Conservation (phyloP, 2,797 vertebrate species). For the Sebastes cheni region DNA sequence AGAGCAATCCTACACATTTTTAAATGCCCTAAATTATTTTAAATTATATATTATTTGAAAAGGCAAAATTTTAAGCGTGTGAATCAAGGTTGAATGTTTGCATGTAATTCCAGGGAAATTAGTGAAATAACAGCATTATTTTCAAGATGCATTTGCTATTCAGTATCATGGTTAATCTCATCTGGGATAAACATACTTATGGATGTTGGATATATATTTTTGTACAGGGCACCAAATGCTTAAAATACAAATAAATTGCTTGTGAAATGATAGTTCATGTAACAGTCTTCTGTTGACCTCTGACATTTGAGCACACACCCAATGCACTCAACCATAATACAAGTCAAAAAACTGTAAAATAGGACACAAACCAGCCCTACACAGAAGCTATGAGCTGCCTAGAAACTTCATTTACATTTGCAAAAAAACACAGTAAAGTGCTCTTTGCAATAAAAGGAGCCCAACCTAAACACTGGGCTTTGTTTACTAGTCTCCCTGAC, state of each 20-base stretch:
- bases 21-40: rapidly evolving
- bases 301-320: neutral
- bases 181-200: neutral
- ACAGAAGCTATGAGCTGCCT: constrained; percentile 44
- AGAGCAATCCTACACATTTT: neutral
- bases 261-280: neutral
- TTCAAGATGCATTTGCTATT: neutral
- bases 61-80: neutral
- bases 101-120: neutral
- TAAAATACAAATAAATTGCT: neutral
- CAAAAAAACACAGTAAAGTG: constrained; percentile 24
- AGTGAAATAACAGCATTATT: neutral
- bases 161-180: neutral
- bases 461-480: constrained; percentile 53
- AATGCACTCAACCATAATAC: constrained; percentile 2
- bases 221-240: rapidly evolving
- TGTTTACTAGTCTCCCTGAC: constrained; percentile 35
- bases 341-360: constrained; percentile 8
- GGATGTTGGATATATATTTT: neutral
- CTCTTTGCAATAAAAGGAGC: constrained; percentile 49
- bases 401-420: constrained; percentile 28
- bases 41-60: neutral
- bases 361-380: constrained; percentile 4
- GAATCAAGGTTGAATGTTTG: neutral
- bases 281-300: neutral